phyloP scores from a whole-genome alignment of 2,113 vertebrate genomes.

The Ivindomyrus marchei region DNA sequence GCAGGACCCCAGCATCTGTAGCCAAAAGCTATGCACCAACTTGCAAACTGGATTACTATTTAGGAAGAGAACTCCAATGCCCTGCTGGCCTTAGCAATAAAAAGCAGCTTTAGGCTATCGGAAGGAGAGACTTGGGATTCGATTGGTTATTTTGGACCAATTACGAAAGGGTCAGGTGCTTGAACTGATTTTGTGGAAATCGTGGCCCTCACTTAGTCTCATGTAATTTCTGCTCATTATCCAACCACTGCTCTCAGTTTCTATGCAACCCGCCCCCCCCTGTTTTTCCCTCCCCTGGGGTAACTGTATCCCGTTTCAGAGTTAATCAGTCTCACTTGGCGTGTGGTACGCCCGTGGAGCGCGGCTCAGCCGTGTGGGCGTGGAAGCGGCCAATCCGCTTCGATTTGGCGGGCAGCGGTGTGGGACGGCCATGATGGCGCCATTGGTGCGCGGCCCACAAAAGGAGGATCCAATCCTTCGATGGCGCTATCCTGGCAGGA shows the following conservation, averaged over 20 bases:
- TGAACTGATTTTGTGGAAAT: slow-evolving; percentile 52
- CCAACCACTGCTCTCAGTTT: slow-evolving; percentile 41
- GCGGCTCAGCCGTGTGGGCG: no score
- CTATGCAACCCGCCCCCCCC: slow-evolving; percentile 25
- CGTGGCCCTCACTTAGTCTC: slow-evolving; percentile 46
- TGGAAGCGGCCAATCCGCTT: background rate
- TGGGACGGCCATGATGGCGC: background rate
- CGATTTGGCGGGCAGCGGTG: background rate
- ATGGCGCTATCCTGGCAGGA: background rate
- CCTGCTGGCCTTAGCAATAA: slow-evolving; percentile 43
- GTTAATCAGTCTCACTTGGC: slow-evolving; percentile 61
- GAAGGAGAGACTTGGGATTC: slow-evolving; percentile 43
- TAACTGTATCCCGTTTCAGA: slow-evolving; percentile 60
- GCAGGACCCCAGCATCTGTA: slow-evolving; percentile 1
- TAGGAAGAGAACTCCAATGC: slow-evolving; percentile 43
- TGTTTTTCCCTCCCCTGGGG: slow-evolving; percentile 27
- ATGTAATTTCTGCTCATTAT: slow-evolving; percentile 51
- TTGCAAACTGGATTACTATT: slow-evolving; percentile 64
- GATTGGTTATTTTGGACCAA: slow-evolving; percentile 52
- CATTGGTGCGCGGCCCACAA: background rate
- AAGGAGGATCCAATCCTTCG: background rate
- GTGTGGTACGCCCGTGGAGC: background rate
- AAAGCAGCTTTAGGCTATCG: slow-evolving; percentile 42
- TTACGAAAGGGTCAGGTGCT: slow-evolving; percentile 61
- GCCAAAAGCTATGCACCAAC: slow-evolving; percentile 32